phyloP scores from a whole-genome alignment of 2,113 vertebrate species.

The Dryoscopus gambensis region DNA sequence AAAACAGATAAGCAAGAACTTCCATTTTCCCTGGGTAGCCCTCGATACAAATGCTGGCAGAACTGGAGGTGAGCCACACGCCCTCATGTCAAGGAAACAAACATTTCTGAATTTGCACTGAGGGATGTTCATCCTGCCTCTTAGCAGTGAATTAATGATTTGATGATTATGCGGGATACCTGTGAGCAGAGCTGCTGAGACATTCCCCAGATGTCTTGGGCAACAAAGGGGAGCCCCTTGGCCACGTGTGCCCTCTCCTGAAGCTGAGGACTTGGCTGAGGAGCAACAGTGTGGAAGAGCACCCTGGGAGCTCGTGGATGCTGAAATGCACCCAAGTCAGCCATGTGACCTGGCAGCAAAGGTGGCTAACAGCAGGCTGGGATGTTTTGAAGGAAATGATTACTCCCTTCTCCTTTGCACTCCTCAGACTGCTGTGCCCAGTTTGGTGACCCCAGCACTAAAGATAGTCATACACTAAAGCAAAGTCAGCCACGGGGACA shows the following conservation, averaged over 20 bases:
- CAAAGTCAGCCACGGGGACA: not conserved
- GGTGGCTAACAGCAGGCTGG: not conserved
- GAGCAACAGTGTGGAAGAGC: not conserved
- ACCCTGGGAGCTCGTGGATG: not conserved
- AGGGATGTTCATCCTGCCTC: not conserved
- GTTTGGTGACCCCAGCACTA: not conserved
- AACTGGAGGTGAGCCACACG: not conserved
- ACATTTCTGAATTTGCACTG: not conserved
- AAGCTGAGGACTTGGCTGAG: not conserved
- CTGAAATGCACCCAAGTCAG: not conserved
- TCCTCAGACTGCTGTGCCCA: not conserved
- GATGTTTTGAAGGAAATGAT: not conserved
- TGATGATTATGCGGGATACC: not conserved
- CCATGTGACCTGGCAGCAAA: fast-evolving
- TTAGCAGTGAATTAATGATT: not conserved
- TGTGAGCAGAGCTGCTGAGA: not conserved
- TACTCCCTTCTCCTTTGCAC: not conserved
- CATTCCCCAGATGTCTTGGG: not conserved
- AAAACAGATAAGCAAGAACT: not conserved
- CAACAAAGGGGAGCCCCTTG: not conserved
- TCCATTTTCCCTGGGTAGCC: not conserved
- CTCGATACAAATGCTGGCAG: not conserved
- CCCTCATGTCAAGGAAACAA: not conserved
- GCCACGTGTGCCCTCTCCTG: not conserved
- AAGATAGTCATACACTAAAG: not conserved